A percentile compares a stretch with the other conserved stretches of the same genome.
These are phyloP conservation scores for Sclerodermus sp. DNA, from an alignment of 2,888 invertebrate species.

Conservation along the genomic window DNA sequence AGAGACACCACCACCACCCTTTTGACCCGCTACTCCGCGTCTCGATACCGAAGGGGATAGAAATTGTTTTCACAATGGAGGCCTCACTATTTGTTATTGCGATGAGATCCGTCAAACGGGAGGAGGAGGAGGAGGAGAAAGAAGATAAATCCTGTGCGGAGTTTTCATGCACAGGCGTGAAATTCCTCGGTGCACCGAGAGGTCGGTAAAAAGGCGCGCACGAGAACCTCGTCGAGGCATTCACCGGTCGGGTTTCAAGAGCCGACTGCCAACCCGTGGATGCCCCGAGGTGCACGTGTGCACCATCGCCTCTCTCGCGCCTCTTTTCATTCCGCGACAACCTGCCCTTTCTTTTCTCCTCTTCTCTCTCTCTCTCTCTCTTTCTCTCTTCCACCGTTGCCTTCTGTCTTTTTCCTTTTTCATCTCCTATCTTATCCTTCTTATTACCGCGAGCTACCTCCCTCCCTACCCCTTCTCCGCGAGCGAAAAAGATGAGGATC, in stretches of 20 bases:
- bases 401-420: constrained; percentile 10
- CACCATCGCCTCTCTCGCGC: constrained; percentile 6
- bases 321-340: constrained; percentile 3
- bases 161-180: neutral
- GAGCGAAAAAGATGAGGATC: too few relatives aligned
- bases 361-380: constrained; percentile 16
- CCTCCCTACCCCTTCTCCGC: too few relatives aligned
- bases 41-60: too few relatives aligned
- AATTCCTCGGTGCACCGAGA: constrained; percentile 9
- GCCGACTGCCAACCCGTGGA: constrained; percentile 45
- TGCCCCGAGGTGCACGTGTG: constrained; percentile 43
- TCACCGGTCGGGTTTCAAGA: constrained; percentile 42
- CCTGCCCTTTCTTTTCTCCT: neutral
- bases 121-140: neutral
- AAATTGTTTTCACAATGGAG: too few relatives aligned
- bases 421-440: neutral
- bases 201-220: constrained; percentile 19
- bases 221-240: constrained; percentile 26
- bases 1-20: too few relatives aligned
- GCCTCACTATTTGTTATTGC: too few relatives aligned
- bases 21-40: too few relatives aligned
- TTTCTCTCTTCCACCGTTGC: constrained; percentile 13
- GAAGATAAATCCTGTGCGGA: too few relatives aligned
- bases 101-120: neutral
- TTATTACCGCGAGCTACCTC: too few relatives aligned